Evolutionary conservation across 2,888 invertebrate genomes (phyloP).

Genomic region (Lysandra coridon): DNA sequence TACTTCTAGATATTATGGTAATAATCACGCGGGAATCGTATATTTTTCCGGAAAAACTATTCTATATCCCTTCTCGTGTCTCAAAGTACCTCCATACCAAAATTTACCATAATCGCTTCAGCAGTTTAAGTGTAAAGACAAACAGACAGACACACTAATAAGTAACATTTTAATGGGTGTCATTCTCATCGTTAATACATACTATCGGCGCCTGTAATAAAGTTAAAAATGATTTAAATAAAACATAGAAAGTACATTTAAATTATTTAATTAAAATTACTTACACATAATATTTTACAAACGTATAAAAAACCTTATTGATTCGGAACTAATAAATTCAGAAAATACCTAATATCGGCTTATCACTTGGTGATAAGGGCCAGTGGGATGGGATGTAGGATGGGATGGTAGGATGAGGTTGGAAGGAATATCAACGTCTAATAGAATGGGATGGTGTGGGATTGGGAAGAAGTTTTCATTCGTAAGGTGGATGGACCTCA

Average conservation of each 20-base stretch:
- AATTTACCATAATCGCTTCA: too few species aligned
- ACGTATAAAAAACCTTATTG: conserved; percentile 59
- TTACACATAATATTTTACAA: conserved; percentile 70
- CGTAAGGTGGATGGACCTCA: too few species aligned
- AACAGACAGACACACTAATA: too few species aligned
- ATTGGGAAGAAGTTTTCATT: not conserved
- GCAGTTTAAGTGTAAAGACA: too few species aligned
- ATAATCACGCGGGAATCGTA: too few species aligned
- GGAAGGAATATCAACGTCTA: not conserved
- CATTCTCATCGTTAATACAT: too few species aligned
- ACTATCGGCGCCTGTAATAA: too few species aligned
- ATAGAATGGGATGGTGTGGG: not conserved
- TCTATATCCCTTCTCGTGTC: too few species aligned
- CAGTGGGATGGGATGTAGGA: conserved; percentile 23
- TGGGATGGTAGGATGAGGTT: conserved; percentile 32
- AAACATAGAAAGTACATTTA: conserved; percentile 46
- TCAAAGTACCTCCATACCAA: too few species aligned
- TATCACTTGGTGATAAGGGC: conserved; percentile 33
- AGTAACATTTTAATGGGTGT: too few species aligned
- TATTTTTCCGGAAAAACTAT: too few species aligned
- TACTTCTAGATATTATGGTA: not conserved
- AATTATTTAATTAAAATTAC: conserved; percentile 71
- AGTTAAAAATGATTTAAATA: not conserved
- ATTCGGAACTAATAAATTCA: conserved; percentile 48
- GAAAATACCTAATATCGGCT: conserved; percentile 42